These are phyloP conservation scores for Agelaius tricolor DNA, from an alignment of 2,113 vertebrate genomes.

Conservation along the genomic window DNA sequence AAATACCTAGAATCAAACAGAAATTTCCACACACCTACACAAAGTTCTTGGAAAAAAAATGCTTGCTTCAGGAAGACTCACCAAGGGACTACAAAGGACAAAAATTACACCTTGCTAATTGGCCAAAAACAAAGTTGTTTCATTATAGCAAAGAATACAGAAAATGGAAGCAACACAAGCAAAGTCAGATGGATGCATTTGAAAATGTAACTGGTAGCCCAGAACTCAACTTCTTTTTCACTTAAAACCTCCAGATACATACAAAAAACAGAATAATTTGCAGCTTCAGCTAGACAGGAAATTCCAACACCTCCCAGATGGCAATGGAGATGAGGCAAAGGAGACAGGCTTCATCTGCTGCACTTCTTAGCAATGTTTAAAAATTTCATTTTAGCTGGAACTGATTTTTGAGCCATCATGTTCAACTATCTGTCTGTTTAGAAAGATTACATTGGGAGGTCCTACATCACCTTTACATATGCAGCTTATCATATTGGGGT, in stretches of 20 bases:
- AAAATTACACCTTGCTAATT: background rate
- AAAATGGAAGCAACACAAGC: background rate
- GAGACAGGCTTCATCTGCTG: background rate
- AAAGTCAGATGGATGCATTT: background rate
- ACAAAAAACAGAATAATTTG: background rate
- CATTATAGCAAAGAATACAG: background rate
- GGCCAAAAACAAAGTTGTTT: background rate
- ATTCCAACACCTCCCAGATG: background rate
- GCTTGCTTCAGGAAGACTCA: background rate
- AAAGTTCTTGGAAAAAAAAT: background rate
- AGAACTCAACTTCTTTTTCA: background rate
- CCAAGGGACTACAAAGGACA: background rate
- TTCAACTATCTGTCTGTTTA: background rate
- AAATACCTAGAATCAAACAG: background rate
- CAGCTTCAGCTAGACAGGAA: background rate
- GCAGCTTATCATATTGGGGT: background rate
- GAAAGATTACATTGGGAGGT: background rate
- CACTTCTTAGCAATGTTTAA: background rate
- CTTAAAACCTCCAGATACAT: background rate
- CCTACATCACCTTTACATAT: background rate
- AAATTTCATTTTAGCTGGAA: background rate
- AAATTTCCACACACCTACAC: background rate
- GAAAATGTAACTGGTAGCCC: background rate
- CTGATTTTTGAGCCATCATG: background rate
- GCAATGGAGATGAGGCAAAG: fast-evolving